phyloP scores from a whole-genome alignment of 2,888 invertebrate genomes.

The Fragum fragum region DNA sequence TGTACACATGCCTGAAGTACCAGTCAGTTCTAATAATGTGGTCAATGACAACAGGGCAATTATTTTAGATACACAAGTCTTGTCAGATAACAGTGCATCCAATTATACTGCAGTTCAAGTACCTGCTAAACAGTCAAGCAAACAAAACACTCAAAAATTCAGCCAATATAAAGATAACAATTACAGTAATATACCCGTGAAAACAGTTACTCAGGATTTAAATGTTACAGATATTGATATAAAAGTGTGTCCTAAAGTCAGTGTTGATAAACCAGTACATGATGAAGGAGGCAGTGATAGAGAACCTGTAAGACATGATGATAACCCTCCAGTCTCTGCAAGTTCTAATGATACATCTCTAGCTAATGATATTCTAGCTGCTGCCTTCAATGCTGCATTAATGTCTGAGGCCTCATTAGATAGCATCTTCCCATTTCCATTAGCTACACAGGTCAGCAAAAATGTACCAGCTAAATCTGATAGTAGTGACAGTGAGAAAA shows the following conservation, averaged over 20 bases:
- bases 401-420: conserved; percentile 60
- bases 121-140: too few species aligned
- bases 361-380: conserved; percentile 59
- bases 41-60: too few species aligned
- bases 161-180: too few species aligned
- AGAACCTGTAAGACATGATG: neutral
- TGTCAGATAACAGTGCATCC: too few species aligned
- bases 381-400: conserved; percentile 58
- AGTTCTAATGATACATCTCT: conserved; percentile 30
- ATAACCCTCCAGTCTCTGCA: neutral
- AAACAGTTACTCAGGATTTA: neutral
- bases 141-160: too few species aligned
- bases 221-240: neutral
- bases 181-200: too few species aligned
- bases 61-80: too few species aligned
- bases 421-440: conserved; percentile 32
- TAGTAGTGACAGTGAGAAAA: neutral
- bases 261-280: neutral
- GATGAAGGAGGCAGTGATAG: neutral
- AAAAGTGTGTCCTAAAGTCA: neutral
- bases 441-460: conserved; percentile 10
- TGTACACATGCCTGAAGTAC: too few species aligned
- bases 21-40: too few species aligned
- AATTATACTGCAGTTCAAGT: too few species aligned
- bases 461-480: neutral